phyloP scores from a whole-genome alignment of 2,113 vertebrate genomes.

The Sphaerodactylus townsendi region DNA sequence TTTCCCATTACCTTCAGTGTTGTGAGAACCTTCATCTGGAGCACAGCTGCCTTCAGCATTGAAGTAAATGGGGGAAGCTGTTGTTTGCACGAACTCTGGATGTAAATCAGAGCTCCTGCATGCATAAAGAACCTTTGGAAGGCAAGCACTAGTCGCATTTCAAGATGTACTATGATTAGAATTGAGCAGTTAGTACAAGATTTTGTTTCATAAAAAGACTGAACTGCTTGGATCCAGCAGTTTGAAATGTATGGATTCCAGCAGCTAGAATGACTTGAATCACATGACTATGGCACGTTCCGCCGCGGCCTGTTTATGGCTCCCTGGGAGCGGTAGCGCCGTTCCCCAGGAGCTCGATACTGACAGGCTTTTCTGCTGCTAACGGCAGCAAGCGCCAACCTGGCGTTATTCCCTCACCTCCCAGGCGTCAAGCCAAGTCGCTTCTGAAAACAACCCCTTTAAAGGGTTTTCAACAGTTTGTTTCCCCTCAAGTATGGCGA shows the following conservation, averaged over 20 bases:
- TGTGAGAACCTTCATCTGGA: neutral
- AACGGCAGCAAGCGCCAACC: too few relatives aligned
- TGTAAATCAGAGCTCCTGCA: neutral
- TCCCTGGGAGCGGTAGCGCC: too few relatives aligned
- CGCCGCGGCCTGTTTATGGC: too few relatives aligned
- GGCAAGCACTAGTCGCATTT: neutral
- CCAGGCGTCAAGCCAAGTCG: too few relatives aligned
- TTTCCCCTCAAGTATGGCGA: too few relatives aligned
- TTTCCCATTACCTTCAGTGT: neutral
- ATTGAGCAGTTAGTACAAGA: neutral
- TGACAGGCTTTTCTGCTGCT: too few relatives aligned
- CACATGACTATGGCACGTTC: too few relatives aligned
- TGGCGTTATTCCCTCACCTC: too few relatives aligned
- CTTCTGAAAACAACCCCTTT: too few relatives aligned
- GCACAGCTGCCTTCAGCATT: neutral
- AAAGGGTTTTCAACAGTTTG: too few relatives aligned
- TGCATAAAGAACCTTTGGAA: neutral
- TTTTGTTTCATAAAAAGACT: neutral
- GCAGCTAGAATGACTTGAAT: fast-evolving
- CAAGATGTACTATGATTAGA: neutral
- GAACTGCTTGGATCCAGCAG: neutral
- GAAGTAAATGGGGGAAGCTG: neutral
- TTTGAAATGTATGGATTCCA: conserved; percentile 5
- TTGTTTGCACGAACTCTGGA: neutral
- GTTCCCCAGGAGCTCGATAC: too few relatives aligned